A percentile compares a stretch with the other conserved stretches of the same genome.
Conservation (phyloP, 2,797 vertebrate genomes). For the Eospalax fontanierii region DNA sequence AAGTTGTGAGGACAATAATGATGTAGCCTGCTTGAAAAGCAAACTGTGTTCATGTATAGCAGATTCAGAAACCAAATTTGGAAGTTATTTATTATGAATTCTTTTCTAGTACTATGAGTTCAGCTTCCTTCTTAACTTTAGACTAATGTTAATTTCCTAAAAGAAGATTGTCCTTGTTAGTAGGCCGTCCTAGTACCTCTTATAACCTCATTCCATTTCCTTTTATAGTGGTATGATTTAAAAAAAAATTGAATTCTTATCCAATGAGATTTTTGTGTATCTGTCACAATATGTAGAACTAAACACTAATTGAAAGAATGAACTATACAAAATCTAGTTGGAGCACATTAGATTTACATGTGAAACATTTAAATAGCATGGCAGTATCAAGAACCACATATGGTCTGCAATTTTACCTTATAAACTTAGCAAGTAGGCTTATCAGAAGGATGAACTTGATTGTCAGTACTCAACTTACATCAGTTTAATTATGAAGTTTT, state of each 20-base stretch:
- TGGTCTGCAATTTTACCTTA: constrained; percentile 1
- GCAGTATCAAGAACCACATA: background rate
- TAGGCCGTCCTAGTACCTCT: constrained; percentile 12
- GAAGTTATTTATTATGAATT: background rate
- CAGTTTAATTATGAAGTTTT: background rate
- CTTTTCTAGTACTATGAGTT: background rate
- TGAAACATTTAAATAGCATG: background rate
- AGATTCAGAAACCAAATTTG: background rate
- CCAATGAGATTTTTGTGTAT: background rate
- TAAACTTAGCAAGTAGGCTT: background rate
- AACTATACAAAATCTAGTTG: background rate
- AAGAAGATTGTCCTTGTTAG: background rate
- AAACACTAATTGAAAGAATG: background rate
- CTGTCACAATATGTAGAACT: background rate
- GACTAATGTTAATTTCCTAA: background rate
- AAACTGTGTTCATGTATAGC: background rate
- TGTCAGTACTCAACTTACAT: background rate
- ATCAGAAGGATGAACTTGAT: background rate
- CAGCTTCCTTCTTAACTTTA: constrained; percentile 13
- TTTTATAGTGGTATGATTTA: background rate
- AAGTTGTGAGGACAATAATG: background rate
- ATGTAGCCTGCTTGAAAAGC: background rate
- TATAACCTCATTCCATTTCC: background rate
- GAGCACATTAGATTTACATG: background rate
- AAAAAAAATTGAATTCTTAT: constrained; percentile 1